Conservation (phyloP, 2,888 invertebrate genomes). For the Drosophila siamana region DNA sequence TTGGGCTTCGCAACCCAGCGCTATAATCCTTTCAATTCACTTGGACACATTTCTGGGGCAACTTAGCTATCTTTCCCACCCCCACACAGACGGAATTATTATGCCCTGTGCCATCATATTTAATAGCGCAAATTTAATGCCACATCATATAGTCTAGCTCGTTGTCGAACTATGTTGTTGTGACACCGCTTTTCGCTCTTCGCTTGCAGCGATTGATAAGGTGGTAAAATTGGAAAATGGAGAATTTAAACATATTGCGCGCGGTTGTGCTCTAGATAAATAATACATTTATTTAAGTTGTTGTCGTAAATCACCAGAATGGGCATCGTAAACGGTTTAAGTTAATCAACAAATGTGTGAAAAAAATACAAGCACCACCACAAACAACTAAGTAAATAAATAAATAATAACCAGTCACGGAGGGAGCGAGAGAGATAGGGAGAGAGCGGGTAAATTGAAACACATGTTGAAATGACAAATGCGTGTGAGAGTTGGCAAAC, state of each 20-base stretch:
- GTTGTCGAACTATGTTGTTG: not conserved
- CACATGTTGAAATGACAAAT: slow-evolving; percentile 27
- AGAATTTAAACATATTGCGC: slow-evolving; percentile 3
- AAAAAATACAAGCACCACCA: slow-evolving; percentile 5
- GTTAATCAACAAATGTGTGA: slow-evolving; percentile 56
- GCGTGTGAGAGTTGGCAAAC: slow-evolving; percentile 26
- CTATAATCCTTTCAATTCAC: slow-evolving; percentile 73
- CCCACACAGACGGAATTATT: not conserved
- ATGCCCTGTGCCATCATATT: slow-evolving; percentile 12
- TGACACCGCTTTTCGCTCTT: no score
- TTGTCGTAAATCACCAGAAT: slow-evolving; percentile 29
- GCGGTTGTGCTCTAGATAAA: slow-evolving; percentile 6
- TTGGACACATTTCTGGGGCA: slow-evolving; percentile 41
- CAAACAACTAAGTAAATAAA: slow-evolving; percentile 13
- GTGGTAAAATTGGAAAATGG: not conserved
- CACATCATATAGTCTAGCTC: not conserved
- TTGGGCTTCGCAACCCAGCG: slow-evolving; percentile 35
- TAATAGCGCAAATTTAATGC: slow-evolving; percentile 35
- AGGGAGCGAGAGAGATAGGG: no score
- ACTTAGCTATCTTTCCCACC: not conserved
- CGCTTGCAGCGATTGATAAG: not conserved
- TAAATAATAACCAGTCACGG: slow-evolving; percentile 11
- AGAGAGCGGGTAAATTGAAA: slow-evolving; percentile 58
- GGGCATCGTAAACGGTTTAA: slow-evolving; percentile 23
- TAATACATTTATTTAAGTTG: slow-evolving; percentile 23